Percentiles rank a stretch among this genome's conserved stretches.
Conservation (phyloP, 2,888 invertebrate species). For the Abrostola tripartita region DNA sequence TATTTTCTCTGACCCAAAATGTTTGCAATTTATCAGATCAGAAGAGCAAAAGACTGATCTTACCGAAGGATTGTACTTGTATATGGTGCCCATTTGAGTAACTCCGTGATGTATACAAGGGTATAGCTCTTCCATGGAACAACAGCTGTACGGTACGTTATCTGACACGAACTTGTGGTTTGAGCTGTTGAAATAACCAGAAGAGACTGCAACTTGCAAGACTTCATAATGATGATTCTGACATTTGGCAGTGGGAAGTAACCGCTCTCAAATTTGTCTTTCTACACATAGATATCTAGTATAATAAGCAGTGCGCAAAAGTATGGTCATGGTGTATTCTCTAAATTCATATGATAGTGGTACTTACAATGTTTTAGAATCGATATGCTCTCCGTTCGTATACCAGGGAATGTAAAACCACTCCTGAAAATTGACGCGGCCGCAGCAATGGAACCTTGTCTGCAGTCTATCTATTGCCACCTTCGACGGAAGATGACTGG, state of each 20-base stretch:
- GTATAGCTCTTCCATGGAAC: slow-evolving; percentile 84
- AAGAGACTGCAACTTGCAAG: not conserved
- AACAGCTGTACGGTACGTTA: slow-evolving; percentile 90
- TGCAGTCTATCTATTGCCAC: slow-evolving; percentile 88
- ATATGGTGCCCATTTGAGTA: slow-evolving; percentile 84
- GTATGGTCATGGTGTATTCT: no score
- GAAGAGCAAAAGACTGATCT: not conserved
- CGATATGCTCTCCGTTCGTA: slow-evolving; percentile 66
- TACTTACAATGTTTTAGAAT: slow-evolving; percentile 66
- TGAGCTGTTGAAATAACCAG: slow-evolving; percentile 53
- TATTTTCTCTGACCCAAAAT: no score
- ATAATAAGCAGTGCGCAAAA: no score
- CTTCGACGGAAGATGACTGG: slow-evolving; percentile 86
- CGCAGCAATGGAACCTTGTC: slow-evolving; percentile 90
- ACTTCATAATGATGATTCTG: not conserved
- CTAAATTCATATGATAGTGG: not conserved
- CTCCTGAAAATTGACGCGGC: slow-evolving; percentile 88
- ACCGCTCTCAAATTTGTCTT: not conserved
- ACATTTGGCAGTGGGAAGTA: not conserved
- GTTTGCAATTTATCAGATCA: not conserved
- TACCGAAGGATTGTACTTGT: slow-evolving; percentile 86
- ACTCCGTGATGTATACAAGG: slow-evolving; percentile 89
- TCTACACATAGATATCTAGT: not conserved
- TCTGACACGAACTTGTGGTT: slow-evolving; percentile 81
- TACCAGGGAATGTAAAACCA: slow-evolving; percentile 90